Conservation (phyloP, 2,888 invertebrate species). For the Deilephila elpenor region DNA sequence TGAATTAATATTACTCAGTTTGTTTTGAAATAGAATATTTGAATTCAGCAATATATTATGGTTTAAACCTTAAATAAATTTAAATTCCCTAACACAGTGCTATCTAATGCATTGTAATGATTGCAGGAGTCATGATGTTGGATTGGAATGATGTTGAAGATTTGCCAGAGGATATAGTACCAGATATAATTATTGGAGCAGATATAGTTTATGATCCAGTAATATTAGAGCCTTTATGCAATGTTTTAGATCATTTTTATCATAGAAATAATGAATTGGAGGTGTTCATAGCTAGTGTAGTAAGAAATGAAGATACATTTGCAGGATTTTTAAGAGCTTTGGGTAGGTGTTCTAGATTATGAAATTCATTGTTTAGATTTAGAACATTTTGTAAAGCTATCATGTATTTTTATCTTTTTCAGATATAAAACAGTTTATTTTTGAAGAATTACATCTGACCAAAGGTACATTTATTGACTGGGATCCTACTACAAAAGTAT, state of each 20-base stretch:
- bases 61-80: neutral
- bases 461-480: constrained; percentile 58
- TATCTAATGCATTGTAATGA: neutral
- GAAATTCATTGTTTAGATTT: neutral
- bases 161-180: constrained; percentile 50
- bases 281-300: constrained; percentile 69
- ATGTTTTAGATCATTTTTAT: constrained; percentile 59
- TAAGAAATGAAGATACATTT: constrained; percentile 87
- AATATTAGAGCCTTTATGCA: constrained; percentile 64
- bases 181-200: constrained; percentile 74
- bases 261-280: constrained; percentile 59
- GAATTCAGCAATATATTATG: neutral
- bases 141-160: constrained; percentile 68
- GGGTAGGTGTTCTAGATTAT: constrained; percentile 62
- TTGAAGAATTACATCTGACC: constrained; percentile 46
- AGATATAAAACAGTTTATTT: constrained; percentile 53
- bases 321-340: constrained; percentile 81
- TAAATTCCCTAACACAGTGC: neutral
- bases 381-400: constrained; percentile 12
- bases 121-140: constrained; percentile 63
- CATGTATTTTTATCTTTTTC: constrained; percentile 47
- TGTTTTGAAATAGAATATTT: too few relatives aligned
- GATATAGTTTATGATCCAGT: constrained; percentile 78
- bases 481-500: constrained; percentile 56
- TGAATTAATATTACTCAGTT: neutral